Evolutionary conservation across 1,140 invertebrate species (phyloP).

Genomic region (Pseudomyrmex flavicornis): DNA sequence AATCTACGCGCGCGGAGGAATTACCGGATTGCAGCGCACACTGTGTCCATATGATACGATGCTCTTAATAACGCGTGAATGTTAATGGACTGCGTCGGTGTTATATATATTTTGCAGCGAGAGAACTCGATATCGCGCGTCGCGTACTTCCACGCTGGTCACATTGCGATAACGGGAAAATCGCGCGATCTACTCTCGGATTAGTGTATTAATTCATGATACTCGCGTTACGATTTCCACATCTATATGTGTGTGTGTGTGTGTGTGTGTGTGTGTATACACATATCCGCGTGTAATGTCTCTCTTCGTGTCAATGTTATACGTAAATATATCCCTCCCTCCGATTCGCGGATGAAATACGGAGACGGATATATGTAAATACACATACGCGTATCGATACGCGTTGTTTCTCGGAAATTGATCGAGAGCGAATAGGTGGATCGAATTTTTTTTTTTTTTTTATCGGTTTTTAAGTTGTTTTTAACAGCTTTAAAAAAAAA

Average conservation of each 20-base stretch:
- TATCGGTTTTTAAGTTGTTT: background rate
- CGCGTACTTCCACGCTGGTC: conserved; percentile 42
- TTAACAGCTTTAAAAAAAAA: background rate
- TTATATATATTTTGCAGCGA: conserved; percentile 45
- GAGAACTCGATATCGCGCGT: conserved; percentile 49
- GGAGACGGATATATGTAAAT: background rate
- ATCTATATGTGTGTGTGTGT: background rate
- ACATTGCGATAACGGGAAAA: conserved; percentile 47
- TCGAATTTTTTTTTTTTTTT: conserved; percentile 5
- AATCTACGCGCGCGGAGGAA: conserved; percentile 13
- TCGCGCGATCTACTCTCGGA: conserved; percentile 54
- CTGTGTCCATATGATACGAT: conserved; percentile 15
- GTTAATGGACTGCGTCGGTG: conserved; percentile 29
- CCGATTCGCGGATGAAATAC: conserved; percentile 4
- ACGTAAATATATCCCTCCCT: conserved; percentile 10
- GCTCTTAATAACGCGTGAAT: conserved; percentile 56
- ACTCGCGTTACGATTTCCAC: conserved; percentile 32
- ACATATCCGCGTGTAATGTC: conserved; percentile 30
- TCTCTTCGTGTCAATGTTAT: conserved; percentile 27
- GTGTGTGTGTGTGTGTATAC: background rate
- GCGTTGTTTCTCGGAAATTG: too few species aligned
- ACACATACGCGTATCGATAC: too few species aligned
- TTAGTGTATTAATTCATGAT: conserved; percentile 59
- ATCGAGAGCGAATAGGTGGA: too few species aligned
- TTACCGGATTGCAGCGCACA: background rate